Conservation (phyloP, 2,888 invertebrate genomes). For the Nomada ruficornis region DNA sequence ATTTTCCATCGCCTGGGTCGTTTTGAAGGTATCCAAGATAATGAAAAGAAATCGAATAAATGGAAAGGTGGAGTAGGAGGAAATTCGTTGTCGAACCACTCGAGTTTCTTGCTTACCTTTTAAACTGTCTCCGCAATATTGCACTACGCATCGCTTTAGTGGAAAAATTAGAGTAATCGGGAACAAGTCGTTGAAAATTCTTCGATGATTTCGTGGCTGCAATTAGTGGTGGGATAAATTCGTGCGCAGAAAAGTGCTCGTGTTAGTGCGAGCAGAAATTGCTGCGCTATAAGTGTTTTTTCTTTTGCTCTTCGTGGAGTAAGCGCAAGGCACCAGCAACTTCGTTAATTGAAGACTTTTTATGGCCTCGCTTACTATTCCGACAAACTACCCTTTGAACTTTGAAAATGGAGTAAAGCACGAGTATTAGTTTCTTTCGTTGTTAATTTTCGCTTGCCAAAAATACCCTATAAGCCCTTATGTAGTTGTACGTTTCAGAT, state of each 20-base stretch:
- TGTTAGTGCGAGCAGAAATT: neutral
- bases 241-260: neutral
- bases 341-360: slow-evolving; percentile 7
- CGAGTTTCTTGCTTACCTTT: too few relatives aligned
- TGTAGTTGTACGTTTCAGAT: too few relatives aligned
- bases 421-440: neutral
- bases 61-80: neutral
- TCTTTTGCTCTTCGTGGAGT: neutral
- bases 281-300: neutral
- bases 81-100: neutral
- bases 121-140: neutral
- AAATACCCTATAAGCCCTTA: too few relatives aligned
- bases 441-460: too few relatives aligned
- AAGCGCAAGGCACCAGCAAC: neutral
- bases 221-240: neutral
- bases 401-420: neutral
- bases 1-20: neutral
- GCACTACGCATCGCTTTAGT: too few relatives aligned
- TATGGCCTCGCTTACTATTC: neutral
- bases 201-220: too few relatives aligned
- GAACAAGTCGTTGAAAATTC: too few relatives aligned
- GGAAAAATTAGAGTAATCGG: too few relatives aligned
- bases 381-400: neutral
- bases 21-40: neutral
- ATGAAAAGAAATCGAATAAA: neutral